Percentiles rank a stretch among this genome's conserved stretches.
Conservation (phyloP, 2,113 vertebrate genomes). For the Telmatochromis sp. region DNA sequence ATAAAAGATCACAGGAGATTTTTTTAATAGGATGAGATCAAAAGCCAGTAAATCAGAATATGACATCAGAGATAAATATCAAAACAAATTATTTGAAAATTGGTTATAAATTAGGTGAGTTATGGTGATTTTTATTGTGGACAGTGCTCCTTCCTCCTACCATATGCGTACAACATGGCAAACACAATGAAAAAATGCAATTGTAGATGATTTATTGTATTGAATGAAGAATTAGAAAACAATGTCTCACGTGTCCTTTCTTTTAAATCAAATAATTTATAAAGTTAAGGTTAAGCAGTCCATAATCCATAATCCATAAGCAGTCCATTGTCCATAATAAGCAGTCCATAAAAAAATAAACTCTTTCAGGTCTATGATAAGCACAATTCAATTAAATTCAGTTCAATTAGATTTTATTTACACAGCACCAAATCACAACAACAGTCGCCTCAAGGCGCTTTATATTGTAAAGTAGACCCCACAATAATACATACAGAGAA, state of each 20-base stretch:
- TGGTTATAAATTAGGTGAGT: not conserved
- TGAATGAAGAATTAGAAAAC: not conserved
- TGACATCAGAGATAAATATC: not conserved
- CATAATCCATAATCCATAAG: not conserved
- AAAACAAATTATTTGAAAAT: not conserved
- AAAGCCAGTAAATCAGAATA: not conserved
- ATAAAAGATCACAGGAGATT: not conserved
- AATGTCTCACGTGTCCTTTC: not conserved
- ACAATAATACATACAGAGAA: not conserved
- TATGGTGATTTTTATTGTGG: not conserved
- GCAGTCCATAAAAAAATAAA: not conserved
- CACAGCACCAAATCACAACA: not conserved
- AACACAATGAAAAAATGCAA: not conserved
- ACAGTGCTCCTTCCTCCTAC: not conserved
- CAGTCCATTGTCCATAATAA: not conserved
- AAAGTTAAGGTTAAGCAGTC: not conserved
- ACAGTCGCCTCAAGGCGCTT: not conserved
- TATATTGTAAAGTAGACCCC: not conserved
- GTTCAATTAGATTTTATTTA: not conserved
- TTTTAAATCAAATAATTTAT: not conserved
- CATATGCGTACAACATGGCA: not conserved
- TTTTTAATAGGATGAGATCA: not conserved
- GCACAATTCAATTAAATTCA: not conserved
- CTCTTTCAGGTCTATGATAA: not conserved
- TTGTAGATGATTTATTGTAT: not conserved